Evolutionary conservation across 1,140 invertebrate species (phyloP).

Genomic region (Brachionus sp.): DNA sequence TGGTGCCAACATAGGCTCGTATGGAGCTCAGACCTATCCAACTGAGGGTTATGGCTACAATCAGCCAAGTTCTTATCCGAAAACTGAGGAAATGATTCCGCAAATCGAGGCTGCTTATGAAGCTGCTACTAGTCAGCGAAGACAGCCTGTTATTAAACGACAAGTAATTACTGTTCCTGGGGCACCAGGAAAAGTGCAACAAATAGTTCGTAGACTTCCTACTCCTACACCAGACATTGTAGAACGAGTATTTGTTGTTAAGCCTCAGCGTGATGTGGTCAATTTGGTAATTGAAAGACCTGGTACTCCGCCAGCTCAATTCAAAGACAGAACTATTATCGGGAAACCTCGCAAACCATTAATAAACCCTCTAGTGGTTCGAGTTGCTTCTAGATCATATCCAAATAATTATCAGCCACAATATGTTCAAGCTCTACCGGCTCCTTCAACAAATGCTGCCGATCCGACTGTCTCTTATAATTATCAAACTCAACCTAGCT

Average conservation of each 20-base stretch:
- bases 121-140: conserved; percentile 1
- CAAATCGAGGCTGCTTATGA: conserved; percentile 45
- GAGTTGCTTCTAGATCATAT: conserved; percentile 7
- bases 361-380: conserved; percentile 18
- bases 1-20: conserved; percentile 1
- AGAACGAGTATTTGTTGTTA: conserved; percentile 30
- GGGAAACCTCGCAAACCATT: conserved; percentile 5
- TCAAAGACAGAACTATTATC: conserved; percentile 28
- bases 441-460: not conserved
- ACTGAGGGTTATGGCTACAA: not conserved
- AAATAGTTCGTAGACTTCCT: conserved; percentile 20
- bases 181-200: conserved; percentile 15
- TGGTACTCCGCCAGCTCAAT: conserved; percentile 36
- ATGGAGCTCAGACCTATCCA: not conserved
- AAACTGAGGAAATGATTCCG: not conserved
- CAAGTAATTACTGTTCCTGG: conserved; percentile 41
- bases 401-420: not conserved
- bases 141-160: conserved; percentile 31
- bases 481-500: conserved; percentile 20
- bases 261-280: conserved; percentile 13
- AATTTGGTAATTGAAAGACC: conserved; percentile 43
- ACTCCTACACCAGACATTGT: conserved; percentile 41
- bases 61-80: not conserved
- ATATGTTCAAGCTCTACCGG: conserved; percentile 13
- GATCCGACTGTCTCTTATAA: not conserved